These are phyloP conservation scores for Pomacea maculata DNA, from an alignment of 1,140 invertebrate genomes.

Conservation along the genomic window DNA sequence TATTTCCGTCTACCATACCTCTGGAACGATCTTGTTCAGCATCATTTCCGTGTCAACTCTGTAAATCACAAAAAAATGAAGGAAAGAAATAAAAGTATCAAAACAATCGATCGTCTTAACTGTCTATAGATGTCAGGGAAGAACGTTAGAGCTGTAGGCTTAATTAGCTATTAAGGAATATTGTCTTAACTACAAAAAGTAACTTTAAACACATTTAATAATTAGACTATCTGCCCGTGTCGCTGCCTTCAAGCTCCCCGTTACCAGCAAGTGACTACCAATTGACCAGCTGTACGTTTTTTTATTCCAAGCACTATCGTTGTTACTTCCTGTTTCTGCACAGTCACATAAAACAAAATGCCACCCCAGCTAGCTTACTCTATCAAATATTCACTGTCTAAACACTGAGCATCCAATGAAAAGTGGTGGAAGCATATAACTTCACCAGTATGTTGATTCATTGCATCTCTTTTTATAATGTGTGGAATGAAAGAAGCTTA, in stretches of 20 bases:
- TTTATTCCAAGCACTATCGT: no score
- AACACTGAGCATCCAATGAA: neutral
- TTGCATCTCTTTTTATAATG: neutral
- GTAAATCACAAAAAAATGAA: conserved; percentile 34
- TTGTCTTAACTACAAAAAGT: neutral
- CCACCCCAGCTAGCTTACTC: no score
- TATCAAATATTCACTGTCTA: neutral
- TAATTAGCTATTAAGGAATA: neutral
- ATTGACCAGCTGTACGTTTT: no score
- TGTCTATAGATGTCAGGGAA: neutral
- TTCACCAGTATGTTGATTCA: neutral
- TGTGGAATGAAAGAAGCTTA: no score
- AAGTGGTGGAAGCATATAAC: neutral
- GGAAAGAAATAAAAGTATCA: conserved; percentile 12
- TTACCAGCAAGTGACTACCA: no score
- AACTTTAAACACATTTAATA: neutral
- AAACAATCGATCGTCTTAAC: neutral
- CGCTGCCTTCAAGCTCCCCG: no score
- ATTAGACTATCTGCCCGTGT: neutral
- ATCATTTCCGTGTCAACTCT: conserved; percentile 94
- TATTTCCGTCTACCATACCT: conserved; percentile 67
- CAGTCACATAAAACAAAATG: no score
- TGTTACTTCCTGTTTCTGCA: no score
- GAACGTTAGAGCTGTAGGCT: neutral
- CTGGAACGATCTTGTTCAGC: conserved; percentile 97